Percentiles rank a stretch among this genome's conserved stretches.
Evolutionary conservation across 2,113 vertebrate genomes (phyloP).

Genomic region (Nematolebias whitei): DNA sequence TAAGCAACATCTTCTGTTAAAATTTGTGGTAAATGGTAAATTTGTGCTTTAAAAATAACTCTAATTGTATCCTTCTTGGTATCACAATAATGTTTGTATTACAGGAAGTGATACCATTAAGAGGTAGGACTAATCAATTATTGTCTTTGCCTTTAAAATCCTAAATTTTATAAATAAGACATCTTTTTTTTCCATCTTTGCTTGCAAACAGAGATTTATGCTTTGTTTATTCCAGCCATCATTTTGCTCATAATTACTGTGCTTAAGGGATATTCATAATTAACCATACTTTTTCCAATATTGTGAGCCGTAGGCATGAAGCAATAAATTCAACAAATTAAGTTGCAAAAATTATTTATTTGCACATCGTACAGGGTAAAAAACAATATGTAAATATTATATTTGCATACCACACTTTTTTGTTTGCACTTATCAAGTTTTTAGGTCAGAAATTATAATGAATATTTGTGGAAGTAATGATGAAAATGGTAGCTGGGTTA

Average conservation of each 20-base stretch:
- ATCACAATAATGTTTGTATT: too few relatives aligned
- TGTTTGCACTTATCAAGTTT: background rate
- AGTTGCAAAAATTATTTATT: constrained; percentile 9
- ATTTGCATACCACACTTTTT: background rate
- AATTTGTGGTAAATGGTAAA: background rate
- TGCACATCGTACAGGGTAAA: background rate
- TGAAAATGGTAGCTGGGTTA: constrained; percentile 11
- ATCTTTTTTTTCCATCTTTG: too few relatives aligned
- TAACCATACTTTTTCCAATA: constrained; percentile 29
- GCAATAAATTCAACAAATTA: constrained; percentile 29
- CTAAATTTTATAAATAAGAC: too few relatives aligned
- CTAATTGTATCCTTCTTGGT: too few relatives aligned
- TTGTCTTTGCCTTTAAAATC: too few relatives aligned
- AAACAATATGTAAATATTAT: background rate
- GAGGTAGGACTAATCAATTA: too few relatives aligned
- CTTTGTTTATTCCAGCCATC: constrained; percentile 25
- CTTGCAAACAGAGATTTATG: background rate
- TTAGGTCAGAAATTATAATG: background rate
- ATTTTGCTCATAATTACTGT: constrained; percentile 29
- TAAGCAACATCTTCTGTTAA: background rate
- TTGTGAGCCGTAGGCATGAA: constrained; percentile 11
- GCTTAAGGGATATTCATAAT: constrained; percentile 43
- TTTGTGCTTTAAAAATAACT: too few relatives aligned
- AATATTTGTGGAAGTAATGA: constrained; percentile 8
- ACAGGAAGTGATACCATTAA: too few relatives aligned